phyloP scores from a whole-genome alignment of 2,113 vertebrate species.

The Campylomormyrus numenius region DNA sequence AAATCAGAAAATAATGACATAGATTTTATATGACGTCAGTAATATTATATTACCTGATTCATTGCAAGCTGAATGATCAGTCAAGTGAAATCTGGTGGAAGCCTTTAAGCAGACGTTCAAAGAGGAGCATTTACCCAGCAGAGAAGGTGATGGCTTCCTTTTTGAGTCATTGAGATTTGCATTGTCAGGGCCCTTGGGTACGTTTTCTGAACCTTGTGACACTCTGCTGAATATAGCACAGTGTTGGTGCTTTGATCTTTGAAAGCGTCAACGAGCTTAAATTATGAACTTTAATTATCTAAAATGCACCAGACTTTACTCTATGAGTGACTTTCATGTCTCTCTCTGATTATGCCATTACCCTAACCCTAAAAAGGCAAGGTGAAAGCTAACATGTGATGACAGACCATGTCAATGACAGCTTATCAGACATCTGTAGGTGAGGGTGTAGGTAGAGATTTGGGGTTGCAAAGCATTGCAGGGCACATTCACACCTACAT shows the following conservation, averaged over 20 bases:
- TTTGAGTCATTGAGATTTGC: not conserved
- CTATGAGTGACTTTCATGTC: not conserved
- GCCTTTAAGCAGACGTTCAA: not conserved
- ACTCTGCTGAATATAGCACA: not conserved
- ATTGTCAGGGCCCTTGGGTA: not conserved
- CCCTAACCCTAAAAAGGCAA: not conserved
- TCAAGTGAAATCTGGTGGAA: not conserved
- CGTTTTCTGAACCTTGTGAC: not conserved
- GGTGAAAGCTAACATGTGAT: not conserved
- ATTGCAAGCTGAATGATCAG: not conserved
- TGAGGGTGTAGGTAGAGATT: not conserved
- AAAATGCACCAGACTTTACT: not conserved
- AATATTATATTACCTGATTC: not conserved
- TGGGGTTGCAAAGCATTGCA: not conserved
- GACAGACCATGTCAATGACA: not conserved
- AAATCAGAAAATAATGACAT: not conserved
- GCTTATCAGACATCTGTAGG: not conserved
- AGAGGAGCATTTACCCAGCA: not conserved
- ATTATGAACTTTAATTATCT: conserved; percentile 4
- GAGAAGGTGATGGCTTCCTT: not conserved
- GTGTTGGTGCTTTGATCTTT: not conserved
- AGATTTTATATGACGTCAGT: not conserved
- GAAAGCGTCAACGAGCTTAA: not conserved
- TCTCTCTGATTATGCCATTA: not conserved
- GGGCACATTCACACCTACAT: not conserved